Evolutionary conservation across 2,113 vertebrate genomes (phyloP).

Genomic region (Sylvietta virens): DNA sequence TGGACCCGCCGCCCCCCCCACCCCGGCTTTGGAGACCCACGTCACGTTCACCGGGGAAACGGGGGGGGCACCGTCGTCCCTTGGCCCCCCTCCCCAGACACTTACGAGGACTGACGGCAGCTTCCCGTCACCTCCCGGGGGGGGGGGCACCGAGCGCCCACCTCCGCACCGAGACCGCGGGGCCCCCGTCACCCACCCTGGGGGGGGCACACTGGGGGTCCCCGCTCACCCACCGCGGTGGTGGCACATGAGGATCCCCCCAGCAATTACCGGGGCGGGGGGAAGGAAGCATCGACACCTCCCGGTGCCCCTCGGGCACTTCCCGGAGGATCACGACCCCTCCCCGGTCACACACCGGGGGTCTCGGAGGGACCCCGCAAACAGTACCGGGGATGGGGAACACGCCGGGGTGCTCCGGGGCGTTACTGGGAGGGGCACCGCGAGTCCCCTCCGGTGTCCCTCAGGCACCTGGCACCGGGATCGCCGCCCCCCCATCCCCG

Average conservation of each 20-base stretch:
- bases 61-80: neutral
- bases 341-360: neutral
- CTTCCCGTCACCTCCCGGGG: neutral
- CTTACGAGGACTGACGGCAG: neutral
- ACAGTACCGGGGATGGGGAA: accelerated
- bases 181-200: neutral
- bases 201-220: neutral
- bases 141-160: neutral
- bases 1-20: neutral
- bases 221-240: too few relatives aligned
- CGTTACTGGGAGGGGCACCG: neutral
- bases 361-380: neutral
- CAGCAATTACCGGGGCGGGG: too few relatives aligned
- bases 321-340: neutral
- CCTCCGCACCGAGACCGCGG: neutral
- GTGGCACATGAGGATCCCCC: accelerated
- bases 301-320: neutral
- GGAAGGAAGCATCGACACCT: neutral
- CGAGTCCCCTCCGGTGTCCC: neutral
- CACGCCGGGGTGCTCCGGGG: neutral
- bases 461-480: neutral
- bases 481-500: neutral
- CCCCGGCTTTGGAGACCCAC: neutral
- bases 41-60: neutral
- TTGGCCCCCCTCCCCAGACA: neutral